A percentile compares a stretch with the other conserved stretches of the same genome.
These are phyloP conservation scores for Sebastiscus tertius DNA, from an alignment of 2,797 vertebrate genomes.

Conservation along the genomic window DNA sequence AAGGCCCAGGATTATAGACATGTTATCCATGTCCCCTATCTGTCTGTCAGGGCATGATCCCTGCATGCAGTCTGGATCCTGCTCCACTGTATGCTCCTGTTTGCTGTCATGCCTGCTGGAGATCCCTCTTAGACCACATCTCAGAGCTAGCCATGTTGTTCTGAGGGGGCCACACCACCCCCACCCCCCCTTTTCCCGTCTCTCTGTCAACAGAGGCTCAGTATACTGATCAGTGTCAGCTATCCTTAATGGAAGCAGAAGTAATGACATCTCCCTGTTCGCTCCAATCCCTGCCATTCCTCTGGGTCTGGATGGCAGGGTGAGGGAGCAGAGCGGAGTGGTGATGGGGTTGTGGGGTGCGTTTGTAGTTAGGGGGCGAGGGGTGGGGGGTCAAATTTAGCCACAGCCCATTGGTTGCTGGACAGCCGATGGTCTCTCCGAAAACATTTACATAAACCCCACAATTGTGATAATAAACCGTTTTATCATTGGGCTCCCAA, in stretches of 20 bases:
- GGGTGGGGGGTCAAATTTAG: not conserved
- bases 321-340: slow-evolving; percentile 16
- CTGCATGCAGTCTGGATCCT: slow-evolving; percentile 25
- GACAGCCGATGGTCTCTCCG: slow-evolving; percentile 53
- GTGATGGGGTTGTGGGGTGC: slow-evolving; percentile 8
- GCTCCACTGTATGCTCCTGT: slow-evolving; percentile 36
- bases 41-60: slow-evolving; percentile 61
- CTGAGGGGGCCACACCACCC: not conserved
- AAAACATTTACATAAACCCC: slow-evolving; percentile 78
- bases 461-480: slow-evolving; percentile 93
- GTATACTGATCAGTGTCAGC: slow-evolving; percentile 54
- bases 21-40: slow-evolving; percentile 69
- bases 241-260: slow-evolving; percentile 54
- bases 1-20: slow-evolving; percentile 76
- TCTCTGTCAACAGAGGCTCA: slow-evolving; percentile 50
- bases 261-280: slow-evolving; percentile 54
- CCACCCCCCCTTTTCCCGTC: not conserved
- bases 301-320: slow-evolving; percentile 45
- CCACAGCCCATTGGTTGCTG: slow-evolving; percentile 16
- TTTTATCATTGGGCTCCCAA: slow-evolving; percentile 94
- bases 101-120: slow-evolving; percentile 38
- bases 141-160: slow-evolving; percentile 44
- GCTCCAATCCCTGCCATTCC: slow-evolving; percentile 20
- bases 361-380: not conserved
- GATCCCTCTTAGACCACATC: slow-evolving; percentile 35